A percentile compares a stretch with the other conserved stretches of the same genome.
phyloP scores from a whole-genome alignment of 2,797 vertebrate genomes.

The Setipinna tenuifilis region DNA sequence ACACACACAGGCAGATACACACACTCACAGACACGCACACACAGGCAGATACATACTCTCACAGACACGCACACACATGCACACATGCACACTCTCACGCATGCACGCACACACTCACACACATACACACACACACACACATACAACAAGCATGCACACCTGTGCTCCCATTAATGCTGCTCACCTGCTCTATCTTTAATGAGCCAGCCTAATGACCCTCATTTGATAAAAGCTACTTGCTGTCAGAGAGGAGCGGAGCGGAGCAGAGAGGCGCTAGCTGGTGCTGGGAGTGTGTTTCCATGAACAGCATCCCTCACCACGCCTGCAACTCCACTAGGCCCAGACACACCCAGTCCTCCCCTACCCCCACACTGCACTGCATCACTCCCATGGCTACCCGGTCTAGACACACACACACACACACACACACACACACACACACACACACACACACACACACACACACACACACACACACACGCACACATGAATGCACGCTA shows the following conservation, averaged over 20 bases:
- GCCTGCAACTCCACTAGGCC: neutral
- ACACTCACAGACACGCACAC: conserved; percentile 5
- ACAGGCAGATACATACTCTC: neutral
- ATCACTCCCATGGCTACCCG: neutral
- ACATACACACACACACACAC: conserved; percentile 40
- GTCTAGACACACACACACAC: conserved; percentile 17
- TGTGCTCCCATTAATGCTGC: conserved; percentile 68
- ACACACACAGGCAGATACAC: neutral
- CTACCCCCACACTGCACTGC: neutral
- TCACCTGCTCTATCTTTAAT: conserved; percentile 68
- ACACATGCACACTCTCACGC: neutral
- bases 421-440: too few species aligned
- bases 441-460: neutral
- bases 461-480: too few species aligned
- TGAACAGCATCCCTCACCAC: neutral
- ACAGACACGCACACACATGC: neutral
- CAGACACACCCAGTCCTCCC: neutral
- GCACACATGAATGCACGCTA: too few species aligned
- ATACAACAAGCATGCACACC: conserved; percentile 57
- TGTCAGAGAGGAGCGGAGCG: conserved; percentile 55
- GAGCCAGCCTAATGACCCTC: conserved; percentile 67
- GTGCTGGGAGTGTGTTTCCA: neutral
- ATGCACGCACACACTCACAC: conserved; percentile 43
- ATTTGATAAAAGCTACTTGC: conserved; percentile 75
- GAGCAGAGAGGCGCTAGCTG: too few species aligned